Conservation (phyloP, 2,113 vertebrate genomes). For the Lepus europaeus region DNA sequence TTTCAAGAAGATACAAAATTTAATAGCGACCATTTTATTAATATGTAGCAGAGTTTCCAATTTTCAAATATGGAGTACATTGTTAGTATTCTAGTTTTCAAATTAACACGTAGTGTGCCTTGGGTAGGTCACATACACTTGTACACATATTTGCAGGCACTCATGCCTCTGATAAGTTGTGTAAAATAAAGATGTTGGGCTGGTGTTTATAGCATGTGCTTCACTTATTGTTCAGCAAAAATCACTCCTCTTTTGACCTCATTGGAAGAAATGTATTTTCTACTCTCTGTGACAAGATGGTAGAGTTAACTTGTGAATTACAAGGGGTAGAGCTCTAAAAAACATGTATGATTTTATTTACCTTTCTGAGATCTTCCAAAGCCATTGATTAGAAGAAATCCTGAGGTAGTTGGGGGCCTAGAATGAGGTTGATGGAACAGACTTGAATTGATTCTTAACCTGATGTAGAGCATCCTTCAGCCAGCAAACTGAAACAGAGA, state of each 20-base stretch:
- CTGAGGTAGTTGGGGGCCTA: background rate
- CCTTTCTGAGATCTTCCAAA: background rate
- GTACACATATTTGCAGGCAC: background rate
- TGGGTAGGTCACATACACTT: background rate
- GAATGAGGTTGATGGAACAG: background rate
- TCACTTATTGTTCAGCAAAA: background rate
- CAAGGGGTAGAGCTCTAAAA: background rate
- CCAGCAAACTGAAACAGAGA: background rate
- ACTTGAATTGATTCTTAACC: background rate
- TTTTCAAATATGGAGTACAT: background rate
- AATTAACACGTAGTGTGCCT: background rate
- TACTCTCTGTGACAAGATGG: background rate
- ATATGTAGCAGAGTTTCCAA: background rate
- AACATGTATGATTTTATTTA: background rate
- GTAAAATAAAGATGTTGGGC: background rate
- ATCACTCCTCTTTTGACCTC: background rate
- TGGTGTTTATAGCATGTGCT: background rate
- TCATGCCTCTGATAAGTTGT: background rate
- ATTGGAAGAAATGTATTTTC: background rate
- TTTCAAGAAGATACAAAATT: constrained; percentile 6
- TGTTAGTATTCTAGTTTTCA: constrained; percentile 7
- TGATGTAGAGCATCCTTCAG: background rate
- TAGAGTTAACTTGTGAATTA: background rate
- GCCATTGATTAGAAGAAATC: background rate
- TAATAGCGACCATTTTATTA: background rate